These are phyloP conservation scores for Hexactinellida sp. DNA, from an alignment of 37 sponge, comb jelly and placozoan genomes.

Conservation along the genomic window DNA sequence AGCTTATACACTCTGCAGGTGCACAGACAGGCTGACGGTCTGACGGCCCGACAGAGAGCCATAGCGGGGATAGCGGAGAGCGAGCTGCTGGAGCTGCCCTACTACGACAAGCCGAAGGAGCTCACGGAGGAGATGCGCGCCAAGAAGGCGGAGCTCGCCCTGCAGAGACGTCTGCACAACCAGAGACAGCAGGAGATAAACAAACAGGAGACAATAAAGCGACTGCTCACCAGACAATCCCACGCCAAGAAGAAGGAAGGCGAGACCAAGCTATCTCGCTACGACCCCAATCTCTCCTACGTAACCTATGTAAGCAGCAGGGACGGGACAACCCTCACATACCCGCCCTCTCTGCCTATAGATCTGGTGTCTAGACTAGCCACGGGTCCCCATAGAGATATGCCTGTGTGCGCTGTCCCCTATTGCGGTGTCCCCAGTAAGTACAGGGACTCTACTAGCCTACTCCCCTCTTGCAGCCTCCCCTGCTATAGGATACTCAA, in stretches of 20 bases:
- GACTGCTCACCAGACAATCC: background rate
- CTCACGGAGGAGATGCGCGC: background rate
- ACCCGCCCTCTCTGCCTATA: background rate
- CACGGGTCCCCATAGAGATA: background rate
- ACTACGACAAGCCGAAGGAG: background rate
- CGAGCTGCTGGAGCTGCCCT: background rate
- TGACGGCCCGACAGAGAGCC: background rate
- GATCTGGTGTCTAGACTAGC: background rate
- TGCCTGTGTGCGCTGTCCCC: background rate
- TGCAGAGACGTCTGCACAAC: background rate
- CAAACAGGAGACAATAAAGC: background rate
- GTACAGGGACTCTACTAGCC: background rate
- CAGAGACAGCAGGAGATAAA: background rate
- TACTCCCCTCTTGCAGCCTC: background rate
- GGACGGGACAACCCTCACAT: background rate
- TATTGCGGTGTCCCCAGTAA: background rate
- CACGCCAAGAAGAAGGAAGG: background rate
- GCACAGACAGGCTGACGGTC: background rate
- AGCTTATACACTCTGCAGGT: too few species aligned
- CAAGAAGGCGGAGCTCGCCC: background rate
- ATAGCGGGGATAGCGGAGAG: background rate
- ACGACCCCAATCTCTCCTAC: background rate
- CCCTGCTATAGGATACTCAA: background rate
- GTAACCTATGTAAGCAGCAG: background rate
- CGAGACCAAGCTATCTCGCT: background rate